Conservation (phyloP, 2,113 vertebrate genomes). For the Psephotus haematonotus region DNA sequence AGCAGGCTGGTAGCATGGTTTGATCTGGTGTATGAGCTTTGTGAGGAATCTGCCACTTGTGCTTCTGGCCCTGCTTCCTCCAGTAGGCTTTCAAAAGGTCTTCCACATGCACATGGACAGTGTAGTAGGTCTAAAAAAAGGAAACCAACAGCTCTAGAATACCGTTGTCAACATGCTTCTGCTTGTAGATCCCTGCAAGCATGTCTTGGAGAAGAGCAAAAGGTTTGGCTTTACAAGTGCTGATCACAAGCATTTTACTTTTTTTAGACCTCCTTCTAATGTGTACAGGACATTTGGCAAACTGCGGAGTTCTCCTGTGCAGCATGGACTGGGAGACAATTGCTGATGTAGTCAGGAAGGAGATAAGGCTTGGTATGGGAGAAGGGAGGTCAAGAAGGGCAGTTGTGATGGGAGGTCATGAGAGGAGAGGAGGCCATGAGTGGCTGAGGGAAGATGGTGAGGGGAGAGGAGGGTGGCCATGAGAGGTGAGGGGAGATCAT, state of each 20-base stretch:
- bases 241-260: not conserved
- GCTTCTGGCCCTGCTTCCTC: not conserved
- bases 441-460: not conserved
- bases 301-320: not conserved
- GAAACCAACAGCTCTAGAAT: accelerated
- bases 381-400: not conserved
- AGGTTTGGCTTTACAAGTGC: not conserved
- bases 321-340: not conserved
- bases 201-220: not conserved
- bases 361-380: not conserved
- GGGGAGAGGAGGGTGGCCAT: not conserved
- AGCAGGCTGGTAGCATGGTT: not conserved
- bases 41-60: not conserved
- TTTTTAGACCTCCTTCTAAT: not conserved
- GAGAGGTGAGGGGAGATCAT: not conserved
- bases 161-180: not conserved
- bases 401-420: not conserved
- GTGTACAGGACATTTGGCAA: not conserved
- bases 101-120: accelerated
- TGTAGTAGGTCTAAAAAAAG: not conserved
- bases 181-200: not conserved
- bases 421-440: not conserved
- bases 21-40: not conserved
- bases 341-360: not conserved
- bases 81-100: not conserved